A percentile compares a stretch with the other conserved stretches of the same genome.
Conservation (phyloP, 2,888 invertebrate genomes). For the Melipona bicolor region DNA sequence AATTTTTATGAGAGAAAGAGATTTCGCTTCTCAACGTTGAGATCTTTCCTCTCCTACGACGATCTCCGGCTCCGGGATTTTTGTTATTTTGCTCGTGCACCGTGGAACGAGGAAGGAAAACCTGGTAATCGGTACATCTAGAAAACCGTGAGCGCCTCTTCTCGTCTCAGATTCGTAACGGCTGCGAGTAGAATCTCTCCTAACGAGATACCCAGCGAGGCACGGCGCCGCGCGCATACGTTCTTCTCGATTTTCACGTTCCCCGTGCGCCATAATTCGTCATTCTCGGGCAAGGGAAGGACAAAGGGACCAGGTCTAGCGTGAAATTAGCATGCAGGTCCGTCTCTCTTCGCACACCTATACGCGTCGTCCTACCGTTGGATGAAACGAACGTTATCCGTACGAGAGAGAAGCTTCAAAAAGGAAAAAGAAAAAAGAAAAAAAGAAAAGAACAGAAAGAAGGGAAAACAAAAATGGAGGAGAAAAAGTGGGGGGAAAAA, state of each 20-base stretch:
- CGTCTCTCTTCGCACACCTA: conserved; percentile 39
- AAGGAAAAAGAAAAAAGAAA: too few species aligned
- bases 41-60: background rate
- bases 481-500: conserved; percentile 1
- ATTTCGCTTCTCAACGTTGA: background rate
- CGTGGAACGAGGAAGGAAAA: background rate
- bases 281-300: conserved; percentile 37
- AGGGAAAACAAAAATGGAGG: background rate
- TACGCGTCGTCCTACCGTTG: conserved; percentile 42
- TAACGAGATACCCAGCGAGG: conserved; percentile 2
- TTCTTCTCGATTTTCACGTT: conserved; percentile 35
- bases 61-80: background rate
- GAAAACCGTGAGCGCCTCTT: background rate
- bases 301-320: conserved; percentile 47
- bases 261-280: conserved; percentile 53
- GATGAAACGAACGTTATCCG: conserved; percentile 65
- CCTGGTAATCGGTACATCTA: conserved; percentile 14
- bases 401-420: conserved; percentile 16
- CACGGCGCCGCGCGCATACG: background rate
- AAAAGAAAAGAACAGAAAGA: background rate
- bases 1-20: background rate
- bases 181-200: background rate
- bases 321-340: conserved; percentile 69
- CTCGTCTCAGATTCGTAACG: background rate
- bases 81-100: background rate